Conservation (phyloP, 2,888 invertebrate species). For the Petrolisthes manimaculis region DNA sequence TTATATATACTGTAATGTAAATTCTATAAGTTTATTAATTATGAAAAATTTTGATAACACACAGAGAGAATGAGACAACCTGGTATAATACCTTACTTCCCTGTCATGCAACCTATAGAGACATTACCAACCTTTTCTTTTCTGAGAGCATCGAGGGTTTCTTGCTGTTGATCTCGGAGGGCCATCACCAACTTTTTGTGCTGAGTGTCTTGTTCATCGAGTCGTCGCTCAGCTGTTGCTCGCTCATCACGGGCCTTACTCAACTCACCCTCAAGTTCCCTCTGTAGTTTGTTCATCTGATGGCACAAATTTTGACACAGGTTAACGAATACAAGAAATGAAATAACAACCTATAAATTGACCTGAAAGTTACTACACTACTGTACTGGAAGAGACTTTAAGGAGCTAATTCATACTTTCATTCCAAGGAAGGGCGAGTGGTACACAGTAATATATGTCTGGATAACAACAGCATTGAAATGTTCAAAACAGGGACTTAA, state of each 20-base stretch:
- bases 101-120: background rate
- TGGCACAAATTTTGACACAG: too few species aligned
- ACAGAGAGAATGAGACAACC: background rate
- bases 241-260: conserved; percentile 51
- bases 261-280: conserved; percentile 61
- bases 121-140: conserved; percentile 56
- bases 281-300: conserved; percentile 64
- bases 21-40: background rate
- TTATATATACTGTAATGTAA: background rate
- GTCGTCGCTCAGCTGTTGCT: conserved; percentile 52
- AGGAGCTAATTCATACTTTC: too few species aligned
- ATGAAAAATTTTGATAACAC: background rate
- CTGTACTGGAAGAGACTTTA: too few species aligned
- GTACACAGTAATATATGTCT: too few species aligned
- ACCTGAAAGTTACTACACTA: too few species aligned
- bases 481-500: too few species aligned
- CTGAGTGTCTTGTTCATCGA: conserved; percentile 62
- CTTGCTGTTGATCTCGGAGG: conserved; percentile 57
- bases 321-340: too few species aligned
- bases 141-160: conserved; percentile 44
- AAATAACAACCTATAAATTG: too few species aligned
- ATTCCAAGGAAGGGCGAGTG: too few species aligned
- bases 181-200: conserved; percentile 59
- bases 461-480: too few species aligned
- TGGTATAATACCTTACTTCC: background rate